phyloP scores from a whole-genome alignment of 2,797 vertebrate species.

The Manis javanica region DNA sequence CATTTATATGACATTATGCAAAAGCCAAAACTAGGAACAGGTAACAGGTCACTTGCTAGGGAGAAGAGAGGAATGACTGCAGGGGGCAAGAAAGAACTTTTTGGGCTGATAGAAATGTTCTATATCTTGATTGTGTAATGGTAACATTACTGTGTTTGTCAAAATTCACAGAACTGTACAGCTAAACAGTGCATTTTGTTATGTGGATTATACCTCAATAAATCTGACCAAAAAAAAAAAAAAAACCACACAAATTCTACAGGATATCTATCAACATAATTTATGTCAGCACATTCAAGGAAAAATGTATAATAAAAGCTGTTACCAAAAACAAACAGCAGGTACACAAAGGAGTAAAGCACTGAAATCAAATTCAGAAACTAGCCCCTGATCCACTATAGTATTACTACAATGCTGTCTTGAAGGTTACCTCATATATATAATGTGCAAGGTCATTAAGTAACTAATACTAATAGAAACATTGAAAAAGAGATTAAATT shows the following conservation, averaged over 20 bases:
- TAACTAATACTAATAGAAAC: not conserved
- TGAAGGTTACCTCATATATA: constrained; percentile 21
- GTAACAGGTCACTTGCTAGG: not conserved
- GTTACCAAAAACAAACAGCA: not conserved
- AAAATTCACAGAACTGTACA: not conserved
- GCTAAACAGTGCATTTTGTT: not conserved
- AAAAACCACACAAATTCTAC: not conserved
- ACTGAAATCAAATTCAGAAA: not conserved
- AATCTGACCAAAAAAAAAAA: not conserved
- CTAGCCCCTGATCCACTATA: not conserved
- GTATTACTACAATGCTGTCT: not conserved
- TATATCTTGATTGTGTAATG: not conserved
- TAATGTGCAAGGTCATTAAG: not conserved
- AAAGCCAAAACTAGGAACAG: not conserved
- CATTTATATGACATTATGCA: not conserved
- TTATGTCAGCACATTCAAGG: not conserved
- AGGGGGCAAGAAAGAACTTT: not conserved
- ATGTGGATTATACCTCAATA: not conserved
- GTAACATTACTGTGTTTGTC: not conserved
- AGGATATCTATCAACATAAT: not conserved
- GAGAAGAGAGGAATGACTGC: not conserved
- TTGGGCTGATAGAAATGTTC: not conserved
- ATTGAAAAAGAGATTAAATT: not conserved
- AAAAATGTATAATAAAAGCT: not conserved
- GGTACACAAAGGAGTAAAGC: not conserved